Conservation (phyloP, 2,888 invertebrate genomes). For the Xestia ashworthii region DNA sequence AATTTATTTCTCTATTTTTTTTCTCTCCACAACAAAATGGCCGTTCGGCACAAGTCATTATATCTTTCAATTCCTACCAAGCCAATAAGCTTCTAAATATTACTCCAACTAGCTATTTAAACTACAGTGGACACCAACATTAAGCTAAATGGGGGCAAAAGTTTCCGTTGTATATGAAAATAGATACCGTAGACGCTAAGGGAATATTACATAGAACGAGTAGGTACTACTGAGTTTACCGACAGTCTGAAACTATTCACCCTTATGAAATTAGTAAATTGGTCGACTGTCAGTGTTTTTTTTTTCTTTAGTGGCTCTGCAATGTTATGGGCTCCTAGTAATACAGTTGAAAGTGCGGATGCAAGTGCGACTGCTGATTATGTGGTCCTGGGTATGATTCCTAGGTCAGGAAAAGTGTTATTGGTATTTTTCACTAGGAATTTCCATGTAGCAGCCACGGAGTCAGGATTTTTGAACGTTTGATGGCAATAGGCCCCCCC, state of each 20-base stretch:
- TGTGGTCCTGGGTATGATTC: too few relatives aligned
- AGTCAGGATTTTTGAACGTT: too few relatives aligned
- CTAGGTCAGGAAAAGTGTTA: too few relatives aligned
- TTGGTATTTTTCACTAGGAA: too few relatives aligned
- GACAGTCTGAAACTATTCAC: too few relatives aligned
- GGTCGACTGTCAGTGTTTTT: too few relatives aligned
- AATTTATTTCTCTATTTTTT: background rate
- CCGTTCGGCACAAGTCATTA: background rate
- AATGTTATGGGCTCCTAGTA: conserved; percentile 32
- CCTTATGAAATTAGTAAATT: too few relatives aligned
- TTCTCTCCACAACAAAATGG: background rate
- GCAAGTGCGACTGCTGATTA: too few relatives aligned
- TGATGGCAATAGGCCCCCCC: too few relatives aligned
- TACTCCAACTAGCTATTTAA: conserved; percentile 34
- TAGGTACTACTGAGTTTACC: background rate
- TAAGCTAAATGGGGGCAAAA: conserved; percentile 55
- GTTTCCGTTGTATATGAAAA: conserved; percentile 53
- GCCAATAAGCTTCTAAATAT: conserved; percentile 42
- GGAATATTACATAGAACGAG: conserved; percentile 43
- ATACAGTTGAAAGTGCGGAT: background rate
- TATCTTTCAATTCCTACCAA: conserved; percentile 24
- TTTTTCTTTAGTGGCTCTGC: conserved; percentile 2
- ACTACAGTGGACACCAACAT: conserved; percentile 53
- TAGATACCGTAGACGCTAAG: conserved; percentile 44
- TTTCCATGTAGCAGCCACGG: too few relatives aligned